Conservation (phyloP, 2,888 invertebrate genomes). For the Trichacis sp. region DNA sequence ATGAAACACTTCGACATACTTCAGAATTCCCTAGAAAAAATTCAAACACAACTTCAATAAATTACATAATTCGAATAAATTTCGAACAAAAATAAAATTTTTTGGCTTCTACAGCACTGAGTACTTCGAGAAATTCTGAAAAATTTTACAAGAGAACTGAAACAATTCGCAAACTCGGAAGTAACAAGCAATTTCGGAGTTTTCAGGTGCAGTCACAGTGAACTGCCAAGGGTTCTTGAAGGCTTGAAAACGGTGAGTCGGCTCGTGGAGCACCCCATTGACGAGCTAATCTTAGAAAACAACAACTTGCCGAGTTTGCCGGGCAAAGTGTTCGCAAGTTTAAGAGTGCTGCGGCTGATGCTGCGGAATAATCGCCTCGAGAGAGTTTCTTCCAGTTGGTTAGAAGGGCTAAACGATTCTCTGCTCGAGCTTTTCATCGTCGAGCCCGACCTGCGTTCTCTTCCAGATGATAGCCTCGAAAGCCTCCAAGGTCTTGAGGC, state of each 20-base stretch:
- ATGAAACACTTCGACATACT: too few species aligned
- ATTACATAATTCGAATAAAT: too few species aligned
- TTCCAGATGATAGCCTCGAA: constrained; percentile 83
- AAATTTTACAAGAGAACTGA: too few species aligned
- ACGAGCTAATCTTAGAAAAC: constrained; percentile 89
- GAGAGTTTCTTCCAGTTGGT: constrained; percentile 84
- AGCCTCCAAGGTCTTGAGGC: constrained; percentile 84
- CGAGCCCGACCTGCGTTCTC: constrained; percentile 82
- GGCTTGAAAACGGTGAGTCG: constrained; percentile 80
- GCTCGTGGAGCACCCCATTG: constrained; percentile 78
- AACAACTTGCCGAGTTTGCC: constrained; percentile 88
- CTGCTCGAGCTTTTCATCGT: constrained; percentile 87
- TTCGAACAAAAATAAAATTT: too few species aligned
- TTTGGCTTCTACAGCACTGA: too few species aligned
- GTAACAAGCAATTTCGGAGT: constrained; percentile 4
- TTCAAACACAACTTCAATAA: too few species aligned
- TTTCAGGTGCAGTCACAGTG: constrained; percentile 91
- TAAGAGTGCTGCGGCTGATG: constrained; percentile 84
- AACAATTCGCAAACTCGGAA: background rate
- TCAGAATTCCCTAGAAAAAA: too few species aligned
- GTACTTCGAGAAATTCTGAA: too few species aligned
- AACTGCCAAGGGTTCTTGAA: constrained; percentile 80
- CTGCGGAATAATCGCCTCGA: constrained; percentile 86
- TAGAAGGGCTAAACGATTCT: constrained; percentile 81
- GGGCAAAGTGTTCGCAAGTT: constrained; percentile 81